Percentiles rank a stretch among this genome's conserved stretches.
Evolutionary conservation across 2,888 invertebrate genomes (phyloP).

Genomic region (Octonoba sinensis): DNA sequence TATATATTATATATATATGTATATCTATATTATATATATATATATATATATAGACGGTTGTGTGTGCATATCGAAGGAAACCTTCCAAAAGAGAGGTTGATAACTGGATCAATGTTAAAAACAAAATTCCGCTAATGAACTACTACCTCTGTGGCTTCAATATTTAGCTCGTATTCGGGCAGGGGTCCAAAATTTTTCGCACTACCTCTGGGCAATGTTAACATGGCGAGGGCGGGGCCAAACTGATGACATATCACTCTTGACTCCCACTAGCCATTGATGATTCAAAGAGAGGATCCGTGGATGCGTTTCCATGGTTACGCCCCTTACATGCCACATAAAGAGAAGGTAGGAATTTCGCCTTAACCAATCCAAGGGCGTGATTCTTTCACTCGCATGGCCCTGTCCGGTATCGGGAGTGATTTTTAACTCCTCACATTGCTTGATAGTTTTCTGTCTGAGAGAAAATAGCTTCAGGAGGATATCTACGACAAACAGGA

Average conservation of each 20-base stretch:
- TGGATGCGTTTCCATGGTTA: constrained; percentile 55
- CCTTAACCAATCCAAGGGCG: constrained; percentile 47
- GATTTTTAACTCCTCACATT: constrained; percentile 10
- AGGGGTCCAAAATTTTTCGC: constrained; percentile 11
- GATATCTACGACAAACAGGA: background rate
- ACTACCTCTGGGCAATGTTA: constrained; percentile 37
- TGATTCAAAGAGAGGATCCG: constrained; percentile 58
- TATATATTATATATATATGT: too few relatives aligned
- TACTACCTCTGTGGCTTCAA: background rate
- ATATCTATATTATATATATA: too few relatives aligned
- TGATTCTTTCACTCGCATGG: constrained; percentile 43
- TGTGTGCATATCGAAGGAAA: too few relatives aligned
- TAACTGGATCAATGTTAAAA: too few relatives aligned
- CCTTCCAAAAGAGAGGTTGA: too few relatives aligned
- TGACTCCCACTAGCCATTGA: constrained; percentile 55
- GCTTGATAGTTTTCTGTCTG: constrained; percentile 7
- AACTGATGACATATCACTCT: constrained; percentile 57
- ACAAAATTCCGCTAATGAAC: too few relatives aligned
- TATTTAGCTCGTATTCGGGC: background rate
- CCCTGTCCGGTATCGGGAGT: constrained; percentile 21
- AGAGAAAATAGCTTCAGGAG: background rate
- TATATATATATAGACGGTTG: too few relatives aligned
- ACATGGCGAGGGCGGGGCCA: constrained; percentile 51
- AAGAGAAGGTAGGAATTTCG: constrained; percentile 60
- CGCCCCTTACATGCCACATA: constrained; percentile 60